Evolutionary conservation across 2,888 invertebrate genomes (phyloP), one percentile per base, ranked within the genome.

Genomic region (Pseudococcus viburni): DNA sequence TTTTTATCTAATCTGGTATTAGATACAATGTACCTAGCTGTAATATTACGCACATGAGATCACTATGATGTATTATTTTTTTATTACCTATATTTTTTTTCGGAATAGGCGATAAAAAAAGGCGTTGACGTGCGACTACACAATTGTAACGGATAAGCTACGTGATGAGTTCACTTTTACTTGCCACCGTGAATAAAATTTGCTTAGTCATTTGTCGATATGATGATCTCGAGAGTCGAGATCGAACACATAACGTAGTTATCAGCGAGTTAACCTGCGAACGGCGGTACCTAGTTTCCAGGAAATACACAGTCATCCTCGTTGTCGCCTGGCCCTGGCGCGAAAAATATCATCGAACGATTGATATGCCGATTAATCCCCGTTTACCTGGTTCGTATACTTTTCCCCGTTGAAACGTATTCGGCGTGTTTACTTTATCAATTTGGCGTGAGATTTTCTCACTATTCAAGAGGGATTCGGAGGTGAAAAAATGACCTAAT

Each of bases 121-220:
- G 59, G 59, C 19, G 59, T 73, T 73, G 73, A 73, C 26, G 73
- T 73, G 73, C 33, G 26, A 39, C 15, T 73, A 33, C 12, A 11
- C 59, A 19, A 46, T 59, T 59, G 59, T 59, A 59, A 59, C 59
- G 59, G 59, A 59, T 19, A 59, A 19, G 19, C 73, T 15, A 73
- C 73, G 73, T 73, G 26, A 33, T 33, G 26, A 33, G 26, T 33
- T 73, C 73, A 73, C 73, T 73, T 73, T 73, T 73, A 73, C 73
- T 33, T 17, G 73, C 59, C 5, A 39, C 12, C 33, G n/a, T 39
- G 26, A 73, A 73, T 33, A 33, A 73, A 73, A 73, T 22, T 73
- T 17, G 73, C 73, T 73, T 73, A 73, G 73, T 73, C 73, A 73
- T 73, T 46, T 19, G 19, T 59, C 59, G 59, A 59, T 59, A 59